Percentiles rank a stretch among this genome's conserved stretches.
Evolutionary conservation across 2,797 vertebrate species (phyloP).

Genomic region (Poecilia velifera): DNA sequence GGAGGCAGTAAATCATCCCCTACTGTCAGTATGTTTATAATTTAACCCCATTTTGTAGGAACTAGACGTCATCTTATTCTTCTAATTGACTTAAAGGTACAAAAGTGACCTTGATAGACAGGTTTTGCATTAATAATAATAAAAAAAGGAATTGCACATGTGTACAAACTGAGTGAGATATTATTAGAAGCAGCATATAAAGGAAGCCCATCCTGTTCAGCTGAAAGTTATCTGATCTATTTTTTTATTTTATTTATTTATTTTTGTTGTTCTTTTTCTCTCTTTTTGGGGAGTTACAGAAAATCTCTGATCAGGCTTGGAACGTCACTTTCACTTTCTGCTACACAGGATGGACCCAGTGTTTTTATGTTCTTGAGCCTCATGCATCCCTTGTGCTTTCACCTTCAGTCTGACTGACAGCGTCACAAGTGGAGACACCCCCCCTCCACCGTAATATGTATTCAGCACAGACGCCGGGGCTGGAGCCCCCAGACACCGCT

Average conservation of each 20-base stretch:
- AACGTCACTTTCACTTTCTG: constrained; percentile 41
- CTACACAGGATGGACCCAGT: constrained; percentile 22
- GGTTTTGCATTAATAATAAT: constrained; percentile 28
- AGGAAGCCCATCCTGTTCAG: constrained; percentile 22
- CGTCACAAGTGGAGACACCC: constrained; percentile 36
- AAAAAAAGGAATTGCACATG: neutral
- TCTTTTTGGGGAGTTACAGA: constrained; percentile 13
- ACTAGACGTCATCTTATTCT: neutral
- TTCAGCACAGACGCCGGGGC: constrained; percentile 50
- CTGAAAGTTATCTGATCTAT: constrained; percentile 23
- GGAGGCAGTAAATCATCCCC: constrained; percentile 24
- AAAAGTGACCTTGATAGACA: constrained; percentile 72
- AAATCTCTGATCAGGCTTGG: constrained; percentile 12
- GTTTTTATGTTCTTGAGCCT: constrained; percentile 35
- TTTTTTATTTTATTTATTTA: neutral
- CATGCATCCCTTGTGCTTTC: constrained; percentile 12
- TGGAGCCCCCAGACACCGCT: constrained; percentile 54
- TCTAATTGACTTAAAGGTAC: constrained; percentile 4
- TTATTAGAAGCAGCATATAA: constrained; percentile 9
- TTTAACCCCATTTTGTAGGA: constrained; percentile 14
- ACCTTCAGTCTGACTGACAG: constrained; percentile 19
- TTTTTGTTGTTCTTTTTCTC: neutral
- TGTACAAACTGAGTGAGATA: neutral
- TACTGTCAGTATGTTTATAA: constrained; percentile 35
- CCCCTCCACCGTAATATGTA: constrained; percentile 41